Evolutionary conservation across 2,888 invertebrate species (phyloP), one percentile per base, ranked within the genome.

Genomic region (Eudasyphora cyanicolor): DNA sequence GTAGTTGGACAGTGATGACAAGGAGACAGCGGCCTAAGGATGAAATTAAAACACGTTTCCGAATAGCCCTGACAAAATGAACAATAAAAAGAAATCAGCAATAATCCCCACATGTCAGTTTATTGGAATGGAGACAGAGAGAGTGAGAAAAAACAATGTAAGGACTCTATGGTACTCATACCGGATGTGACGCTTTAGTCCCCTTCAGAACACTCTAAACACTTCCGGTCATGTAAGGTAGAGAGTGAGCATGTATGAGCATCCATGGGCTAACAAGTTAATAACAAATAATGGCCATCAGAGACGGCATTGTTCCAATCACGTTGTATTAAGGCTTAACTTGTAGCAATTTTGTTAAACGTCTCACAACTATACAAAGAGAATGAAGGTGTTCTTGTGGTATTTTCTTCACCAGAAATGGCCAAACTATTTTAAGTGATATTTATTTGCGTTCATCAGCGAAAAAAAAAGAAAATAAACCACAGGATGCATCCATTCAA

Each of bases 31-130:
- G 10, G 12, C 57, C 57, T n/a, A n/a, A n/a, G n/a, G n/a, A n/a
- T n/a, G n/a, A 57, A 57, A 57, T 57, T 57, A 57, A 24, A 27
- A 24, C 57, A 57, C 57, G 57, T 57, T 14, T 27, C 27, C 27
- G 2, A 45, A 45, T 27, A 24, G 3, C 19, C 14, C 3, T 10
- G n/a, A 45, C 2, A 10, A 45, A 24, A 24, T 7, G 54, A n/a
- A 24, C 24, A 24, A 24, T 54, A 54, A 54, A 10, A 54, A 24
- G 27, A 24, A 45, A 57, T 14, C 8, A 27, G 27, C 0, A 57
- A 12, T 57, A 57, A 57, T 57, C 57, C 57, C n/a, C 57, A 4
- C 57, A 57, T 27, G 57, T 27, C 57, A 24, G 27, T 24, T 10
- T 54, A 7, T 24, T 19, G 24, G 1, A 21, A 2, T 10, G 45